These are phyloP conservation scores for Myotis brandtii DNA, from an alignment of 2,113 vertebrate genomes.

Conservation along the genomic window DNA sequence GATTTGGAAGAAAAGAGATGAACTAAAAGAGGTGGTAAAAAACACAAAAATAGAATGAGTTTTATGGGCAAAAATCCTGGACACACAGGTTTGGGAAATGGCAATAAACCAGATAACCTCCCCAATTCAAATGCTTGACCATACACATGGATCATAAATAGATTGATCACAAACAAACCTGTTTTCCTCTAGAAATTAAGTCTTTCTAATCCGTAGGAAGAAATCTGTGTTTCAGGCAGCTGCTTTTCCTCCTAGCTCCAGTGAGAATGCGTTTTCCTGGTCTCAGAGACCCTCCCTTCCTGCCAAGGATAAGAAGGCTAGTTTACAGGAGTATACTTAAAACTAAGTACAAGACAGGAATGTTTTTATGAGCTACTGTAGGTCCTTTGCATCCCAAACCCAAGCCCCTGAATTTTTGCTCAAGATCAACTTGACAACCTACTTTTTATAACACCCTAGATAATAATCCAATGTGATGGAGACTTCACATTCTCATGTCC, in stretches of 20 bases:
- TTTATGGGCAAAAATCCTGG: not conserved
- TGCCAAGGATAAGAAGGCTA: not conserved
- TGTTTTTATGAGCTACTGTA: not conserved
- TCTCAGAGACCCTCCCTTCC: not conserved
- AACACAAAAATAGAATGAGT: not conserved
- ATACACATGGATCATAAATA: not conserved
- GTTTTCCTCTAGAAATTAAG: constrained; percentile 25
- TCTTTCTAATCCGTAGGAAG: not conserved
- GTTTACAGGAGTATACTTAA: not conserved
- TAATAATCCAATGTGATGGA: not conserved
- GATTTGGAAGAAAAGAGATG: not conserved
- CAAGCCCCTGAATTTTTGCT: not conserved
- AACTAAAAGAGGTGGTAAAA: not conserved
- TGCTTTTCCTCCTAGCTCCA: not conserved
- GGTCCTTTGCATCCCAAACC: not conserved
- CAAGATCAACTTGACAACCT: not conserved
- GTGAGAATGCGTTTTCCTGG: not conserved
- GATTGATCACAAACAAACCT: not conserved
- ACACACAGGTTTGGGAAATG: not conserved
- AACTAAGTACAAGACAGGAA: not conserved
- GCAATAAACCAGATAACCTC: not conserved
- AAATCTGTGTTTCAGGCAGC: not conserved
- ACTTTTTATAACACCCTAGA: not conserved
- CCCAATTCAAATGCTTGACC: not conserved
- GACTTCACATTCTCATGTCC: not conserved